phyloP scores from a whole-genome alignment of 2,888 invertebrate species.

The Ecdyonurus torrentis region DNA sequence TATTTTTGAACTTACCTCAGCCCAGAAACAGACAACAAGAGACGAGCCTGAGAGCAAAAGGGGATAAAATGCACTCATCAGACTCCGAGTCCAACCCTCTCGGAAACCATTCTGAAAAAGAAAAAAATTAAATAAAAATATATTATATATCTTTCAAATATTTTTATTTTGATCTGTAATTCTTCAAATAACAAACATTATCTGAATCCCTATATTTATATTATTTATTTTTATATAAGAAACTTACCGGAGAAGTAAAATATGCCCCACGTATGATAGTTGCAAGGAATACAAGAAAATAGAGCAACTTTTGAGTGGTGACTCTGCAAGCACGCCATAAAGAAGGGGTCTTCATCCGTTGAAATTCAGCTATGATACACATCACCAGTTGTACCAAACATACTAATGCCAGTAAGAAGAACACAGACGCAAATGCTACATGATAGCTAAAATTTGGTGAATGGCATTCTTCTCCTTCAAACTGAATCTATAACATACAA shows the following conservation, averaged over 20 bases:
- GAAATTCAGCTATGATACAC: conserved; percentile 67
- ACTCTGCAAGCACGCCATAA: conserved; percentile 66
- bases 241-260: conserved; percentile 72
- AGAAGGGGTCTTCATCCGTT: conserved; percentile 66
- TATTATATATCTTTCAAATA: too few species aligned
- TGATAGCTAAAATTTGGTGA: conserved; percentile 70
- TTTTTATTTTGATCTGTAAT: too few species aligned
- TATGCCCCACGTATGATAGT: conserved; percentile 73
- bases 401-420: conserved; percentile 66
- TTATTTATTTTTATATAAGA: background rate
- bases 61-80: conserved; percentile 81
- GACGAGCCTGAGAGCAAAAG: conserved; percentile 77
- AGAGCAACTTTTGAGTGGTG: conserved; percentile 79
- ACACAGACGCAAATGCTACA: conserved; percentile 41
- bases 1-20: conserved; percentile 52
- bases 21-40: conserved; percentile 86
- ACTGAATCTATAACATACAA: conserved; percentile 37
- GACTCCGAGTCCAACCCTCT: conserved; percentile 71
- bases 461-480: conserved; percentile 66
- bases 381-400: conserved; percentile 72
- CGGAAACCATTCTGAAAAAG: conserved; percentile 50
- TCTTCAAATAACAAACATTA: background rate
- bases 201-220: background rate
- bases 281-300: conserved; percentile 73
- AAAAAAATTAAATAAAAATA: too few species aligned